Evolutionary conservation across 2,113 vertebrate genomes (phyloP), one percentile per base, ranked within the genome.

Genomic region (Proteles cristata): DNA sequence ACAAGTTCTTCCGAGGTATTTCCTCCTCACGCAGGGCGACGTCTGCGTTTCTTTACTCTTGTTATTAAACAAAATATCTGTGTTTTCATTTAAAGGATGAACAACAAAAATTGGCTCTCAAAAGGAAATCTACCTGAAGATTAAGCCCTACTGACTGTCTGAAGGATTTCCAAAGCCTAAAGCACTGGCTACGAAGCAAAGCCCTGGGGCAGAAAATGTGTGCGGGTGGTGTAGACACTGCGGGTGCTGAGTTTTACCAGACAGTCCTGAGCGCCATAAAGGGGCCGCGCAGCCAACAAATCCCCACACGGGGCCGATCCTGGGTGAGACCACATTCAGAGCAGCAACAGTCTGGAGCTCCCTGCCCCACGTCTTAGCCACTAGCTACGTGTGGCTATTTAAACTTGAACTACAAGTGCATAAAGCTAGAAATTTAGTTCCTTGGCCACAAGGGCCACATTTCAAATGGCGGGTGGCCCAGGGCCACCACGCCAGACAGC

Each of bases 401-500:
- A 39, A 35, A 71, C 19, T 19, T 45, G 14, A 43, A 63, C 39
- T 9, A 43, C 5, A 33, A 4, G 2, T 45, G 23, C 63, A 61
- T 21, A 12, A 26, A 61, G 14, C 21, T 16, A 33, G 43, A 11
- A 8, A 9, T 14, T 48, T 39, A 3, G 2, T 45, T 66, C 28
- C 69, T 48, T 39, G 25, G 19, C 4, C 28, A 21, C 28, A 11
- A 8, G 21, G 16, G 28, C 87, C 39, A 17, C 55, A 7, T 33
- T 16, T 58, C 53, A 33, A 7, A 21, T 25, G 48, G 35, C 71
- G 9, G 16, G 87, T 10, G 71, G 8, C 86, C 68, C 43, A 50
- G 2, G 7, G 28, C 19, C 5, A 4, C 11, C 53, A 63, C 3
- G 0, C 17, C 0, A 14, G 17, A 23, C 69, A 25, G 39, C 3